phyloP scores from a whole-genome alignment of 2,888 invertebrate genomes.

The Xestoiulus laeticollis region DNA sequence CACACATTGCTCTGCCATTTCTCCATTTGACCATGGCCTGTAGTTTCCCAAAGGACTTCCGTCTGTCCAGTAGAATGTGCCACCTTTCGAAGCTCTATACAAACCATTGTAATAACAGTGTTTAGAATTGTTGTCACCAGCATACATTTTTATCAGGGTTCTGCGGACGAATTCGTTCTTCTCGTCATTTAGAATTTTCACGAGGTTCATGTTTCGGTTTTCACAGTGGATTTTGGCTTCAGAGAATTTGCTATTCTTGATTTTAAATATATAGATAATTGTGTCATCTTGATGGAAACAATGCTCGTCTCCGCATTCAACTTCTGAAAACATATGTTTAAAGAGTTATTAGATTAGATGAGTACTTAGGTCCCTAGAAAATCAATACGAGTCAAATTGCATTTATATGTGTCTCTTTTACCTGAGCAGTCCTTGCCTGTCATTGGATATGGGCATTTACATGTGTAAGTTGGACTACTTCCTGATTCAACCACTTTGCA shows the following conservation, averaged over 20 bases:
- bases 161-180: neutral
- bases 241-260: neutral
- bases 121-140: neutral
- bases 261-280: neutral
- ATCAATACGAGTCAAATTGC: no score
- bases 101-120: neutral
- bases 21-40: neutral
- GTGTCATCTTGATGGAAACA: neutral
- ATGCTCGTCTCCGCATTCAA: neutral
- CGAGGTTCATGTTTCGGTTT: neutral
- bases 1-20: neutral
- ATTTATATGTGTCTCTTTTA: neutral
- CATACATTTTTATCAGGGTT: neutral
- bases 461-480: neutral
- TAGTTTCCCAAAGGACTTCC: neutral
- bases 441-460: neutral
- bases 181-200: neutral
- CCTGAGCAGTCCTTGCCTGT: neutral
- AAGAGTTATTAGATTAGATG: no score
- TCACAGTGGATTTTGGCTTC: neutral
- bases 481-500: neutral
- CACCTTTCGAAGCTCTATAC: neutral
- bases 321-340: neutral
- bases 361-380: no score
- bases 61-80: neutral